A percentile compares a stretch with the other conserved stretches of the same genome.
These are phyloP conservation scores for Portunus trituberculatus DNA, from an alignment of 1,140 invertebrate genomes.

Conservation along the genomic window DNA sequence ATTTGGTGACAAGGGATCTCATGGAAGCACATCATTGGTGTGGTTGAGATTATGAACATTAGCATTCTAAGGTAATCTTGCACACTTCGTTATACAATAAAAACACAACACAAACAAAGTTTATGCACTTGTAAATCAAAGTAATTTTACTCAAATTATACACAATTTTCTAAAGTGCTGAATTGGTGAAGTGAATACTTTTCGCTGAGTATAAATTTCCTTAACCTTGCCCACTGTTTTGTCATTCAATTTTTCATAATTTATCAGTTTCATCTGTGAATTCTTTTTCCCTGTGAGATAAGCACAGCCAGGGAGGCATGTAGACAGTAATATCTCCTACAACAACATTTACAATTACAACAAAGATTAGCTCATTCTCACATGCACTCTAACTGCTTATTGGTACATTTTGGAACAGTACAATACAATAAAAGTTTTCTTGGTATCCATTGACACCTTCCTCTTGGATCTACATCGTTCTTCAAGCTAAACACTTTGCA, in stretches of 20 bases:
- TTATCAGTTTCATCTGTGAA: background rate
- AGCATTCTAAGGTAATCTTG: too few relatives aligned
- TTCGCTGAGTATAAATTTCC: background rate
- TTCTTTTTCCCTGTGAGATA: background rate
- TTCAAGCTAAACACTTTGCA: too few relatives aligned
- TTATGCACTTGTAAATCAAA: background rate
- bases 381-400: background rate
- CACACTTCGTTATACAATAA: background rate
- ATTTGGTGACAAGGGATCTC: background rate
- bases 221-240: background rate
- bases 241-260: background rate
- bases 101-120: background rate
- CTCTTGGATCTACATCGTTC: too few relatives aligned
- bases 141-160: background rate
- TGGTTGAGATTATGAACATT: background rate
- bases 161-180: background rate
- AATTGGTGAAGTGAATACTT: background rate
- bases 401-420: background rate
- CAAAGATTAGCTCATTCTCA: background rate
- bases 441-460: too few relatives aligned
- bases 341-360: background rate
- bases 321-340: background rate
- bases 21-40: background rate
- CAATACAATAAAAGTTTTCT: background rate
- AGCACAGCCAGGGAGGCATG: background rate